phyloP scores from a whole-genome alignment of 2,888 invertebrate genomes.

The Drosophila borealis region DNA sequence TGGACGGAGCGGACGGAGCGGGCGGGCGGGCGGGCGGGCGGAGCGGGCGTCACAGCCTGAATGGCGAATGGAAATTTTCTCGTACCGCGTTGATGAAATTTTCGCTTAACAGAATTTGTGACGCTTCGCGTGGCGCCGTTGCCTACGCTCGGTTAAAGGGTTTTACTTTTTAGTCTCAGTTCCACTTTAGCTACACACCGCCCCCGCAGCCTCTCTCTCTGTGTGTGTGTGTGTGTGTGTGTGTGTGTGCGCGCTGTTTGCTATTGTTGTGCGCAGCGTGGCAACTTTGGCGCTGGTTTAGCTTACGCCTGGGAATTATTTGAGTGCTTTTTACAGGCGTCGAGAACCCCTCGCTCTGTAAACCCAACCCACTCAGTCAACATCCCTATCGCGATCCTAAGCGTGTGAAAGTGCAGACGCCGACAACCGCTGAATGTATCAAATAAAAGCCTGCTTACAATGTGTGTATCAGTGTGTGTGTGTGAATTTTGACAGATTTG shows the following conservation, averaged over 20 bases:
- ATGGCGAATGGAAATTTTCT: slow-evolving; percentile 69
- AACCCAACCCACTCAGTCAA: slow-evolving; percentile 13
- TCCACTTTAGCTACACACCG: slow-evolving; percentile 41
- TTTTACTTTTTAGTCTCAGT: slow-evolving; percentile 73
- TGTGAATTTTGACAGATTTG: slow-evolving; percentile 81
- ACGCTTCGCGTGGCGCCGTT: slow-evolving; percentile 62
- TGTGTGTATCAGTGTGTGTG: slow-evolving; percentile 30
- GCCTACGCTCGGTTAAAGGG: slow-evolving; percentile 75
- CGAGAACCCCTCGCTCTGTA: slow-evolving; percentile 2
- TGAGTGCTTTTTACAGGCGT: slow-evolving; percentile 72
- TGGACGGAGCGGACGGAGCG: background rate
- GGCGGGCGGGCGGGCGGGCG: background rate
- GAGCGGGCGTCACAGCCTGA: slow-evolving; percentile 46
- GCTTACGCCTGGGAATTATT: slow-evolving; percentile 80
- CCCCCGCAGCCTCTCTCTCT: background rate
- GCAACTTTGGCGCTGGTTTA: slow-evolving; percentile 79
- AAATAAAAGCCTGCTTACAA: slow-evolving; percentile 58
- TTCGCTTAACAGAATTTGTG: slow-evolving; percentile 82
- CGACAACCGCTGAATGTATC: slow-evolving; percentile 64
- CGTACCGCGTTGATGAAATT: slow-evolving; percentile 79
- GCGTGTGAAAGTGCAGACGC: slow-evolving; percentile 80
- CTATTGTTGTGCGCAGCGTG: slow-evolving; percentile 70
- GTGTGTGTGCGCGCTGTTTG: slow-evolving; percentile 17
- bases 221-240: background rate
- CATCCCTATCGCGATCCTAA: slow-evolving; percentile 52